Percentiles rank a stretch among this genome's conserved stretches.
phyloP scores from a whole-genome alignment of 2,113 vertebrate genomes.

The Bos javanicus region DNA sequence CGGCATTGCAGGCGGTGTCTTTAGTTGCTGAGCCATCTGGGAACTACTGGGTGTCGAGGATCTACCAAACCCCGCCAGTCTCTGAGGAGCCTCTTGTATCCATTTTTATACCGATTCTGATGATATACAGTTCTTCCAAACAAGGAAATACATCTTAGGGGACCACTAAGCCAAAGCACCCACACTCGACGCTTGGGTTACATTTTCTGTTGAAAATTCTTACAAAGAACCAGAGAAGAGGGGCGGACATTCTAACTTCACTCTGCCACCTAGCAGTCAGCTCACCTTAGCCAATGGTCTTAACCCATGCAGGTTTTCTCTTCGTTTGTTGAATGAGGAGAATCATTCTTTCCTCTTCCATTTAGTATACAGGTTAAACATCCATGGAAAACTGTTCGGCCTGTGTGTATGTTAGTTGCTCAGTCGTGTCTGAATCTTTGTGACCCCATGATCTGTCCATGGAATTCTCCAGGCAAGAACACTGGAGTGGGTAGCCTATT shows the following conservation, averaged over 20 bases:
- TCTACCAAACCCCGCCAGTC: conserved; percentile 30
- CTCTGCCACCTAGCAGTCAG: not conserved
- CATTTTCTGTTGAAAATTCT: not conserved
- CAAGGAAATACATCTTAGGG: not conserved
- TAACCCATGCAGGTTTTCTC: not conserved
- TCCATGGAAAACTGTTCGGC: not conserved
- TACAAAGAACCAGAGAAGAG: not conserved
- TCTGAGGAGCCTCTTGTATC: not conserved
- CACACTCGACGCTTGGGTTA: not conserved
- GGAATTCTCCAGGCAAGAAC: not conserved
- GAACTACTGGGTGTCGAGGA: conserved; percentile 48
- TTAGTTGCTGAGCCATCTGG: not conserved
- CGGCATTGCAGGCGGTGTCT: not conserved
- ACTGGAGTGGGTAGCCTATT: not conserved
- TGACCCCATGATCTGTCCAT: not conserved
- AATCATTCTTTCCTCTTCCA: not conserved
- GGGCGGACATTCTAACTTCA: not conserved
- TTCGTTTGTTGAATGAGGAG: not conserved
- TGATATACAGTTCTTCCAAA: not conserved
- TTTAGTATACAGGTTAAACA: not conserved
- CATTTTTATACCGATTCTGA: not conserved
- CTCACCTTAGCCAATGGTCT: not conserved
- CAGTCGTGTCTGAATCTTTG: not conserved
- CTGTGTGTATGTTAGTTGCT: not conserved
- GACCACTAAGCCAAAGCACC: not conserved